Conservation (phyloP, 2,888 invertebrate genomes). For the Thalpophila matura region DNA sequence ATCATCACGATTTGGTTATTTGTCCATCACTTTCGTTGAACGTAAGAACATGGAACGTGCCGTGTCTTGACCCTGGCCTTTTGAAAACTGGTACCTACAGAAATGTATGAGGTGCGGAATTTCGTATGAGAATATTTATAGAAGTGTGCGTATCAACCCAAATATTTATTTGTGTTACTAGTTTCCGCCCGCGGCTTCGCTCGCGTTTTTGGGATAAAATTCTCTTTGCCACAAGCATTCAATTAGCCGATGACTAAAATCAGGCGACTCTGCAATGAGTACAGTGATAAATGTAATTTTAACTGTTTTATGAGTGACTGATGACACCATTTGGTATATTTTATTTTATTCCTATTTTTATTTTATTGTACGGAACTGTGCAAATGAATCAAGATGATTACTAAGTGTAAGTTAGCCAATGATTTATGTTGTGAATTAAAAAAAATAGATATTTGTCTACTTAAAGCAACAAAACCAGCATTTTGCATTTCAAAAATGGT, state of each 20-base stretch:
- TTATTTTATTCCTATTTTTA: no score
- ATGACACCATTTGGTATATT: constrained; percentile 28
- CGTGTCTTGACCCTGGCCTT: constrained; percentile 72
- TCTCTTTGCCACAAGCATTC: no score
- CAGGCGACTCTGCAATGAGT: constrained; percentile 5
- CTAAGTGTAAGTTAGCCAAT: neutral
- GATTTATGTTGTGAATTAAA: no score
- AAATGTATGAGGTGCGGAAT: neutral
- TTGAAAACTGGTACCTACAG: constrained; percentile 30
- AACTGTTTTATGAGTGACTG: constrained; percentile 8
- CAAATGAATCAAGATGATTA: neutral
- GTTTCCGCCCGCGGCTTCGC: no score
- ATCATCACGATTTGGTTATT: constrained; percentile 65
- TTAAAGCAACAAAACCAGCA: neutral
- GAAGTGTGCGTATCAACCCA: no score
- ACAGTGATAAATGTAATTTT: constrained; percentile 3
- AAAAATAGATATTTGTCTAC: neutral
- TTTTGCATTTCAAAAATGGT: constrained; percentile 17
- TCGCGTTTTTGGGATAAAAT: no score
- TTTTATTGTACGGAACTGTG: no score
- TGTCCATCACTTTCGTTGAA: constrained; percentile 68
- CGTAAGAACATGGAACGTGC: constrained; percentile 64
- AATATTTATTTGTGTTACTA: no score
- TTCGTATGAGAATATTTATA: constrained; percentile 24
- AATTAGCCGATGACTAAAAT: neutral